Evolutionary conservation across 2,888 invertebrate species (phyloP).

Genomic region (Drosophila rellima): DNA sequence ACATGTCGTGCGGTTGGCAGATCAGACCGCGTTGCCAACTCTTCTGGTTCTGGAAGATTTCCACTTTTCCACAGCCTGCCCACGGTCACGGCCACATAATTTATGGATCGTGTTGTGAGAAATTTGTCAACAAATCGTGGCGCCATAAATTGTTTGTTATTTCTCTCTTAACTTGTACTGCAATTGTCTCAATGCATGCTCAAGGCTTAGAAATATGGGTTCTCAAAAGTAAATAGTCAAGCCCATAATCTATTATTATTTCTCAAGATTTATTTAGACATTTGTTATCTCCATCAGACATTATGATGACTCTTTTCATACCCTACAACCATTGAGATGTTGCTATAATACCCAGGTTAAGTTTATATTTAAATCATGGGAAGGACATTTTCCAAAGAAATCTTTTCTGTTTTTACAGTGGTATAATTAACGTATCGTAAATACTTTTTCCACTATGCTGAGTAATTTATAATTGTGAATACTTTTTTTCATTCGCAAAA

Average conservation of each 20-base stretch:
- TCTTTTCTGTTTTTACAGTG: no score
- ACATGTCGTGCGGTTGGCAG: conserved; percentile 69
- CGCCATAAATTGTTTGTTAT: conserved; percentile 71
- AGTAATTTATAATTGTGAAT: no score
- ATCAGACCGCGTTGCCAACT: conserved; percentile 21
- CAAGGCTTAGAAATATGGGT: conserved; percentile 13
- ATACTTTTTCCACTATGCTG: no score
- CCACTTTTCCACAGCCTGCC: conserved; percentile 30
- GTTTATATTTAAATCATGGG: no score
- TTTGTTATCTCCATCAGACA: conserved; percentile 1
- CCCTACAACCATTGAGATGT: not conserved
- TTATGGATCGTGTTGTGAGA: conserved; percentile 79
- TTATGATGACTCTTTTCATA: conserved; percentile 2
- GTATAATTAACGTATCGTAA: no score
- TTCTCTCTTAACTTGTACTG: conserved; percentile 17
- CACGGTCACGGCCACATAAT: conserved; percentile 78
- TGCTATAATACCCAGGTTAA: not conserved
- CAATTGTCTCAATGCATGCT: conserved; percentile 37
- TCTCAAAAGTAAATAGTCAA: conserved; percentile 14
- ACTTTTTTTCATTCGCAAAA: no score
- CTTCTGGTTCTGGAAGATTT: conserved; percentile 25
- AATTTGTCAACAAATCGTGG: conserved; percentile 84
- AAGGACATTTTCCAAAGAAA: no score
- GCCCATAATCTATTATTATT: conserved; percentile 13
- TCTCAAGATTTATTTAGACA: conserved; percentile 13